phyloP scores from a whole-genome alignment of 2,888 invertebrate species.

The Campoletis raptor region DNA sequence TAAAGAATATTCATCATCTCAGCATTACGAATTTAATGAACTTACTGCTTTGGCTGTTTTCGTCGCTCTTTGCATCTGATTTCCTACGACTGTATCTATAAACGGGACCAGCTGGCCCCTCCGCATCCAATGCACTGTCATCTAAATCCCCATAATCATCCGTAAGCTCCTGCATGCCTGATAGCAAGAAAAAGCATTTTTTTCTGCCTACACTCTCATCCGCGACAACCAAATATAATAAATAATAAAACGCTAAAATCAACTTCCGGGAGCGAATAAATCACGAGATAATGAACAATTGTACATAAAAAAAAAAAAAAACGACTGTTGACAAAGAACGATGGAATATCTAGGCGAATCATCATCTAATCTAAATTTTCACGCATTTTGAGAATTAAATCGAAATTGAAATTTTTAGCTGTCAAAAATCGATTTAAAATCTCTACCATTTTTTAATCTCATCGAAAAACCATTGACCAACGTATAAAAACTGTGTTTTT shows the following conservation, averaged over 20 bases:
- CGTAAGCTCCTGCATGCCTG: conserved; percentile 77
- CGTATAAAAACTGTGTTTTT: not conserved
- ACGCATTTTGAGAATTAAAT: not conserved
- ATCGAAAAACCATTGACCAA: not conserved
- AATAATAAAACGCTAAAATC: conserved; percentile 12
- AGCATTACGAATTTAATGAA: conserved; percentile 51
- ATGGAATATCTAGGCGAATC: not conserved
- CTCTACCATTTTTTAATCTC: not conserved
- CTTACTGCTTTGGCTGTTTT: conserved; percentile 82
- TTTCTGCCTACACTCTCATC: conserved; percentile 65
- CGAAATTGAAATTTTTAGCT: not conserved
- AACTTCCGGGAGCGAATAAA: not conserved
- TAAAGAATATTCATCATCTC: conserved; percentile 25
- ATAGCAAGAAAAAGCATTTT: conserved; percentile 71
- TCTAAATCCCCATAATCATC: conserved; percentile 82
- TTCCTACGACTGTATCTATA: conserved; percentile 82
- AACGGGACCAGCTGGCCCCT: conserved; percentile 79
- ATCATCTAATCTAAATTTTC: not conserved
- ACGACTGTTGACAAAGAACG: not conserved
- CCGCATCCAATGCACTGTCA: conserved; percentile 81
- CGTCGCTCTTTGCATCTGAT: conserved; percentile 81
- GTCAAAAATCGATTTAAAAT: not conserved
- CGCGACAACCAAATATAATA: conserved; percentile 65
- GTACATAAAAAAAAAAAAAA: not conserved
- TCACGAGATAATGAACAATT: not conserved